Evolutionary conservation across 1,140 invertebrate genomes (phyloP).

Genomic region (Brachionus rubens): DNA sequence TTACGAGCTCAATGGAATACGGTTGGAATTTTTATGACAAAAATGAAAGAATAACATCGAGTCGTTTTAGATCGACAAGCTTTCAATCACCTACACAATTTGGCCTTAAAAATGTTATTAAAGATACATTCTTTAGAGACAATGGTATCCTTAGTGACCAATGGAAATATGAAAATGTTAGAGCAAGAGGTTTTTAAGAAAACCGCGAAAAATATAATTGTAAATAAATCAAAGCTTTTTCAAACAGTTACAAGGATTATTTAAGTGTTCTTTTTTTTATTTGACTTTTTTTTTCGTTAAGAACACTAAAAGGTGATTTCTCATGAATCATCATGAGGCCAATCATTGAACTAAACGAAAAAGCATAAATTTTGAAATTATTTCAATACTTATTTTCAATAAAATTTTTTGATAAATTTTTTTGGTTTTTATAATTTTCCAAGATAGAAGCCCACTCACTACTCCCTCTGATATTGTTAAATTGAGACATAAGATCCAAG

Average conservation of each 20-base stretch:
- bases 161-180: conserved; percentile 24
- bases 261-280: conserved; percentile 11
- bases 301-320: too few species aligned
- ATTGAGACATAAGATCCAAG: too few species aligned
- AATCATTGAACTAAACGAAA: too few species aligned
- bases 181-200: conserved; percentile 9
- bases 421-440: too few species aligned
- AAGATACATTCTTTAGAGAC: conserved; percentile 5
- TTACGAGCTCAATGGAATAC: conserved; percentile 45
- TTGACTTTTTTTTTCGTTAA: not conserved
- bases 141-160: conserved; percentile 26
- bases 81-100: conserved; percentile 16
- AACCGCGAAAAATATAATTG: not conserved
- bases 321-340: too few species aligned
- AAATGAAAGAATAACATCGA: conserved; percentile 10
- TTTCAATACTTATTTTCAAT: too few species aligned
- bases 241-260: too few species aligned
- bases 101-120: conserved; percentile 29
- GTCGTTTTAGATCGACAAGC: conserved; percentile 25
- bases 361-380: too few species aligned
- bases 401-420: too few species aligned
- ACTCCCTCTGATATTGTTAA: too few species aligned
- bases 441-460: too few species aligned
- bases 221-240: conserved; percentile 23
- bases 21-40: conserved; percentile 45